These are phyloP conservation scores for Danaus melanippus DNA, from an alignment of 1,140 invertebrate genomes.

Conservation along the genomic window DNA sequence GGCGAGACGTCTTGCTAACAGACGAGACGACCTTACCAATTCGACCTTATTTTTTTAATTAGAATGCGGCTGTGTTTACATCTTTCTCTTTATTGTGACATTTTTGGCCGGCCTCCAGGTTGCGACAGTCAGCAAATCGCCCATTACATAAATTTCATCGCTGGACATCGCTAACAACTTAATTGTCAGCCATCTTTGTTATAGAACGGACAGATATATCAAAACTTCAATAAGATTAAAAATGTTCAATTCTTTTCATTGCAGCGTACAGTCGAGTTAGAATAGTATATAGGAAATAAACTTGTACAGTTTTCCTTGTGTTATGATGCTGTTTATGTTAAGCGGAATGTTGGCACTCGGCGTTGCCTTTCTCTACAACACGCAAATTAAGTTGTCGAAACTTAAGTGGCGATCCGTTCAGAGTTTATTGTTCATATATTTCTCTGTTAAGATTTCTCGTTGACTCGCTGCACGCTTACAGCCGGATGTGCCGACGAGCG, in stretches of 20 bases:
- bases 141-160: slow-evolving; percentile 20
- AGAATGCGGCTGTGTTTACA: slow-evolving; percentile 66
- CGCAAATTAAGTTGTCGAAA: slow-evolving; percentile 7
- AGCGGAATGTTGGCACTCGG: background rate
- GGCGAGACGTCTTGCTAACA: slow-evolving; percentile 49
- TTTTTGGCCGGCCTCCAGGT: slow-evolving; percentile 55
- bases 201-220: too few species aligned
- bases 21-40: slow-evolving; percentile 51
- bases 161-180: slow-evolving; percentile 12
- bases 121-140: slow-evolving; percentile 47
- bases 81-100: slow-evolving; percentile 64
- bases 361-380: slow-evolving; percentile 4
- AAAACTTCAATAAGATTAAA: too few species aligned
- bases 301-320: too few species aligned
- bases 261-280: too few species aligned
- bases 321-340: too few species aligned
- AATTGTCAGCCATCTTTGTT: background rate
- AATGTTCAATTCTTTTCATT: too few species aligned
- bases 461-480: slow-evolving; percentile 32
- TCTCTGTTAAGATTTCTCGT: slow-evolving; percentile 30
- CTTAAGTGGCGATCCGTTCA: slow-evolving; percentile 15
- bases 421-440: slow-evolving; percentile 27
- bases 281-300: too few species aligned
- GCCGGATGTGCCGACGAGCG: slow-evolving; percentile 34
- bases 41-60: slow-evolving; percentile 61